These are phyloP conservation scores for Morelia viridis DNA, from an alignment of 2,797 vertebrate species.

Conservation along the genomic window DNA sequence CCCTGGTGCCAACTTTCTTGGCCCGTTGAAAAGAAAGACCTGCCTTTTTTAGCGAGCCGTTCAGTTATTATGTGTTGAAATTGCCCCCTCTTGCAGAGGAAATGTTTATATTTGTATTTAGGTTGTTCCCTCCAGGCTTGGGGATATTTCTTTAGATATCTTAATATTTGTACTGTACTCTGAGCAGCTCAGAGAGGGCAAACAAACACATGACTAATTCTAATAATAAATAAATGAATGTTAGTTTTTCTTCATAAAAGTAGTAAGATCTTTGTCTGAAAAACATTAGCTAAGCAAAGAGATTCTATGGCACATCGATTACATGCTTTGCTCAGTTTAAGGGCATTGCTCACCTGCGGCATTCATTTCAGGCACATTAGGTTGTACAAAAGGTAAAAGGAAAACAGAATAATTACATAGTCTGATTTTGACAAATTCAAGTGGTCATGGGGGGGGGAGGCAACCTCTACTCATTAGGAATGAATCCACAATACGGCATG, in stretches of 20 bases:
- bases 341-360: neutral
- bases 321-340: neutral
- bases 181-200: neutral
- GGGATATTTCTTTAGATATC: neutral
- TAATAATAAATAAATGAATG: neutral
- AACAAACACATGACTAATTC: neutral
- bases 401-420: neutral
- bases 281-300: neutral
- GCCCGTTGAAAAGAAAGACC: neutral
- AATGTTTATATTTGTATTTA: neutral
- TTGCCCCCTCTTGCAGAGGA: neutral
- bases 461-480: neutral
- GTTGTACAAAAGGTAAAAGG: neutral
- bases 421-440: neutral
- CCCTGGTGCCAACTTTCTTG: neutral
- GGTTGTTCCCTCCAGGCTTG: neutral
- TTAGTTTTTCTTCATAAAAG: neutral
- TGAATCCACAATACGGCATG: neutral
- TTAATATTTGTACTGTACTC: neutral
- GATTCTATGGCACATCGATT: neutral
- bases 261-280: neutral
- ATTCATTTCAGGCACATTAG: neutral
- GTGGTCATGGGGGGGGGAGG: neutral
- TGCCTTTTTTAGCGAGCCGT: neutral
- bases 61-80: neutral